Evolutionary conservation across 2,888 invertebrate genomes (phyloP).

Genomic region (Cosmorhoe ocellata): DNA sequence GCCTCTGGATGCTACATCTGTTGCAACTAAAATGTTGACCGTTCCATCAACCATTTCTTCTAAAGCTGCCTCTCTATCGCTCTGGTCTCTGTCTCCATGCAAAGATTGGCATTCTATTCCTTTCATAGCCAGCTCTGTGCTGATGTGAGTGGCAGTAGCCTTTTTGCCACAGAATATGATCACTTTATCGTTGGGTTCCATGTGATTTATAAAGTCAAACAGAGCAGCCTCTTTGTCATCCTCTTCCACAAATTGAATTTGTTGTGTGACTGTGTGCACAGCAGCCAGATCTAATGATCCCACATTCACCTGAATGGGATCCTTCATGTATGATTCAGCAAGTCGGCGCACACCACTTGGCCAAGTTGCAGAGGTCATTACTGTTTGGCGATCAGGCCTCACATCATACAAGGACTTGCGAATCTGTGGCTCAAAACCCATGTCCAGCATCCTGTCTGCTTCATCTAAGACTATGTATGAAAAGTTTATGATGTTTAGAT

Average conservation of each 20-base stretch:
- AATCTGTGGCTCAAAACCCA: conserved; percentile 95
- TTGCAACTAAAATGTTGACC: conserved; percentile 93
- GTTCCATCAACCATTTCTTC: conserved; percentile 90
- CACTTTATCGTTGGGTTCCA: conserved; percentile 90
- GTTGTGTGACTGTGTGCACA: conserved; percentile 93
- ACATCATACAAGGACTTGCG: conserved; percentile 90
- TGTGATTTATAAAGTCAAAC: conserved; percentile 85
- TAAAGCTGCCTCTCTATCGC: conserved; percentile 90
- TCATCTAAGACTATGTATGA: conserved; percentile 97
- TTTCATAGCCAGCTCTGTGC: conserved; percentile 88
- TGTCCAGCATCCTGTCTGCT: conserved; percentile 93
- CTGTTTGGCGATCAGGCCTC: conserved; percentile 95
- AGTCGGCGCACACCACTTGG: conserved; percentile 92
- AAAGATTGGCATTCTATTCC: conserved; percentile 89
- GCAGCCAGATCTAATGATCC: conserved; percentile 95
- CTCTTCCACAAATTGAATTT: conserved; percentile 88
- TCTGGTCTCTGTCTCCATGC: conserved; percentile 94
- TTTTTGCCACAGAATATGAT: conserved; percentile 96
- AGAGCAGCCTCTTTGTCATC: conserved; percentile 85
- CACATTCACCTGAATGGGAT: conserved; percentile 95
- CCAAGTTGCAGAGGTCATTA: conserved; percentile 99
- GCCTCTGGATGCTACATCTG: conserved; percentile 97
- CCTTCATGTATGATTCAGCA: conserved; percentile 92
- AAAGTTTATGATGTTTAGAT: conserved; percentile 89
- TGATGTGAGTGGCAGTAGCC: conserved; percentile 90